Evolutionary conservation across 2,113 vertebrate genomes (phyloP), one percentile per base, ranked within the genome.

Genomic region (Heptranchias perlo): DNA sequence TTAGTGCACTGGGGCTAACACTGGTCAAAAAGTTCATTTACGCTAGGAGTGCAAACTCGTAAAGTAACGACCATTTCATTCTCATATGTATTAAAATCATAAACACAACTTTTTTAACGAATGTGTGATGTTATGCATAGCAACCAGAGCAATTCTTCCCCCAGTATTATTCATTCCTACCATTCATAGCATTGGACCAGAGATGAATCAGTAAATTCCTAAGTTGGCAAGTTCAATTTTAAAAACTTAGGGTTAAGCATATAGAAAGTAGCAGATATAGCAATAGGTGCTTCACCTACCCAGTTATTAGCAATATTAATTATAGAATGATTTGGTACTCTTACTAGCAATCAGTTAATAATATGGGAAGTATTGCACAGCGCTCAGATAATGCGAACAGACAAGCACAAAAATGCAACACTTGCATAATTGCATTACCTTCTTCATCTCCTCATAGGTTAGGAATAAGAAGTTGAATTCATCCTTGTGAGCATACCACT

Each of bases 381-480:
- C n/a, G n/a, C 54, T 52, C 23, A 52, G 49, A 31, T 54, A 89
- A 1, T 84, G 3, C 78, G 21, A 84, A 84, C 28, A 28, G 10
- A 2, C 8, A 25, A 44, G 4, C 21, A 82, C 39, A 61, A 92
- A 58, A 92, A 61, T 61, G 31, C 16, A 91, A 92, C 61, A 92
- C 5, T 92, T n/a, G 54, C 31, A 61, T 18, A 92, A 92, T 61
- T 49, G 65, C 4, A 82, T 97, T 96, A 98, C 97, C 97, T 97
- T 98, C 94, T 97, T 98, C 97, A 98, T 97, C 21, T 98, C 97
- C 96, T 98, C 97, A 76, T 97, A 98, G 31, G 96, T 97, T 54
- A 98, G 95, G 96, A 98, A 98, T 28, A 98, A 96, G 95, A 98
- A 98, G 96, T 97, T 97, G 97, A 98, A 98, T 76, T 98, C 97